phyloP scores from a whole-genome alignment of 2,797 vertebrate species.

The Anolis apletophallus region DNA sequence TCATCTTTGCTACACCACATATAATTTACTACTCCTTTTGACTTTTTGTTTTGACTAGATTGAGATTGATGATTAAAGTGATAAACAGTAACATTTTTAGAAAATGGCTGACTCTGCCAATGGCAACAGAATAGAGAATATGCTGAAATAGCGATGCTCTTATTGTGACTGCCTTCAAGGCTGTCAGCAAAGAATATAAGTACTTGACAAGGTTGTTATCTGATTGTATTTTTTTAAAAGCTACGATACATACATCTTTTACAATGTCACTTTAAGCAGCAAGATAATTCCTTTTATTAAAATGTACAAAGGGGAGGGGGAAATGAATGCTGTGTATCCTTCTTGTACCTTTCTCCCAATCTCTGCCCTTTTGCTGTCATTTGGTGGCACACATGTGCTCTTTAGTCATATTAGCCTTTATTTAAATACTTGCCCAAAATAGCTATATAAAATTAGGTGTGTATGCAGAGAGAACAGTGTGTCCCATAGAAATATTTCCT shows the following conservation, averaged over 20 bases:
- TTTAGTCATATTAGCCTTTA: slow-evolving; percentile 84
- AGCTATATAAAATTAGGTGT: slow-evolving; percentile 77
- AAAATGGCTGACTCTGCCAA: slow-evolving; percentile 87
- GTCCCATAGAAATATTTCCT: slow-evolving; percentile 71
- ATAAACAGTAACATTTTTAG: slow-evolving; percentile 84
- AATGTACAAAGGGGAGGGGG: slow-evolving; percentile 77
- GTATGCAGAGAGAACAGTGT: slow-evolving; percentile 72
- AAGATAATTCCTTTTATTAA: slow-evolving; percentile 82
- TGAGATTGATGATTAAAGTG: slow-evolving; percentile 83
- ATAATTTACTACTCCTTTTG: slow-evolving; percentile 85
- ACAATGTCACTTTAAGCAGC: slow-evolving; percentile 86
- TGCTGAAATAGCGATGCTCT: slow-evolving; percentile 77
- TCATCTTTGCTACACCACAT: slow-evolving; percentile 81
- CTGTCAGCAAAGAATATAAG: slow-evolving; percentile 87
- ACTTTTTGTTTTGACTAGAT: slow-evolving; percentile 86
- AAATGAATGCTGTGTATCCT: slow-evolving; percentile 82
- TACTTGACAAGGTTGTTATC: slow-evolving; percentile 91
- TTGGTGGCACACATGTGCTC: slow-evolving; percentile 81
- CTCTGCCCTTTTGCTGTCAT: slow-evolving; percentile 80
- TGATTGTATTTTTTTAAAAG: slow-evolving; percentile 90
- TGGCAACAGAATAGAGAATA: slow-evolving; percentile 81
- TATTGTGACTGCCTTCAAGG: slow-evolving; percentile 80
- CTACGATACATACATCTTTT: slow-evolving; percentile 83
- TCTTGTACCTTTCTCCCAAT: slow-evolving; percentile 73
- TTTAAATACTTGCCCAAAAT: slow-evolving; percentile 82